These are phyloP conservation scores for Arizona elegans DNA, from an alignment of 2,113 vertebrate species.

Conservation along the genomic window DNA sequence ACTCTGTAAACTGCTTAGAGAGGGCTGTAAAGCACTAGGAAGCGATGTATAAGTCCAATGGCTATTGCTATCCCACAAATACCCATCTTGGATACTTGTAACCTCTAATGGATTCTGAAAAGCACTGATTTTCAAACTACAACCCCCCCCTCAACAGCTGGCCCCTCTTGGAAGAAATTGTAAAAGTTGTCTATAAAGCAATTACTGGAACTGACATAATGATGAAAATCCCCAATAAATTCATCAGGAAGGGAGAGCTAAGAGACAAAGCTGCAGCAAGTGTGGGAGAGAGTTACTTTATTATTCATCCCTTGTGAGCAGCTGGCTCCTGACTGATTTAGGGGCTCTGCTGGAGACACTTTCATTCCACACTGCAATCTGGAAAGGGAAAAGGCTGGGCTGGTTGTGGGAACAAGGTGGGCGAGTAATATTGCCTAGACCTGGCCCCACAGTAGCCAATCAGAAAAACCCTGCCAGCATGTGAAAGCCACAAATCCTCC, in stretches of 20 bases:
- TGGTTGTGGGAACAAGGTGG: background rate
- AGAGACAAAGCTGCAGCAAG: constrained; percentile 1
- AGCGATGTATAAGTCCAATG: background rate
- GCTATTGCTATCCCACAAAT: background rate
- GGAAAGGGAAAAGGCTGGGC: background rate
- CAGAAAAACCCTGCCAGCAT: background rate
- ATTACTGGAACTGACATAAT: constrained; percentile 36
- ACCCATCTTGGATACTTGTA: background rate
- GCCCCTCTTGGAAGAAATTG: constrained; percentile 10
- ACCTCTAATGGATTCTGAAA: background rate
- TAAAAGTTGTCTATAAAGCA: constrained; percentile 34
- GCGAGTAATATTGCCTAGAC: background rate
- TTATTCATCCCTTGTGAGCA: constrained; percentile 1
- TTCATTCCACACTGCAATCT: background rate
- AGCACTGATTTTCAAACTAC: background rate
- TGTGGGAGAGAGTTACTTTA: constrained; percentile 18
- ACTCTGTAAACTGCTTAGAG: background rate
- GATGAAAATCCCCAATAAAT: constrained; percentile 42
- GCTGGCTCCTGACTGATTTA: constrained; percentile 11
- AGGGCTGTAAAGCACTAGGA: background rate
- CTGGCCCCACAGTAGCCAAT: background rate
- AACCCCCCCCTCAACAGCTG: background rate
- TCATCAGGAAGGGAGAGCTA: constrained; percentile 17
- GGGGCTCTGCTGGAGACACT: background rate
- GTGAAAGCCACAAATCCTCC: background rate